phyloP scores from a whole-genome alignment of 1,140 invertebrate genomes.

The Odontomachus brunneus region DNA sequence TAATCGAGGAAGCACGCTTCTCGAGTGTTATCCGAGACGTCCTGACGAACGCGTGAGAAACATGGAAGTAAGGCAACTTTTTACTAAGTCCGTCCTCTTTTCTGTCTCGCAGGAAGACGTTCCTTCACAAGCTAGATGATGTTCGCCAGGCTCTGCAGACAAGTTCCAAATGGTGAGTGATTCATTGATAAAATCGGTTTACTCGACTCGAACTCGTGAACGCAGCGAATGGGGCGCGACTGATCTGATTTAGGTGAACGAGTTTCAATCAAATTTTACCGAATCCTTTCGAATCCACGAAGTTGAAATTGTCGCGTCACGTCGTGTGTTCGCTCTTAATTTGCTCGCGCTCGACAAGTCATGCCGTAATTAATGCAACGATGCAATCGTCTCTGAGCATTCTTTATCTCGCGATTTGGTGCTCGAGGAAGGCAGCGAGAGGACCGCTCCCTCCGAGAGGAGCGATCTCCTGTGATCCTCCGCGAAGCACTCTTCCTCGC shows the following conservation, averaged over 20 bases:
- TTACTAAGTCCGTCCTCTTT: not conserved
- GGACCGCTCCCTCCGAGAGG: no score
- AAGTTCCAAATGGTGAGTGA: slow-evolving; percentile 72
- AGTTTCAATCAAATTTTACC: not conserved
- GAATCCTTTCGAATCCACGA: no score
- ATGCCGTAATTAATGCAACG: no score
- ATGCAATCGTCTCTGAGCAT: no score
- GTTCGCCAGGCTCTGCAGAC: slow-evolving; percentile 76
- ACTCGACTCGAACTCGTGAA: not conserved
- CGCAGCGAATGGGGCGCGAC: not conserved
- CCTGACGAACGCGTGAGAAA: not conserved
- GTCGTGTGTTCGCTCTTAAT: no score
- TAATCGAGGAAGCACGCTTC: no score
- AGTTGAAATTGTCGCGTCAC: no score
- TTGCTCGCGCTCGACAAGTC: no score
- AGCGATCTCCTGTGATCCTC: not conserved
- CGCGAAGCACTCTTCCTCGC: not conserved
- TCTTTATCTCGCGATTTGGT: no score
- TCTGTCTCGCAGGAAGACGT: slow-evolving; percentile 59
- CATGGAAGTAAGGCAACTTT: not conserved
- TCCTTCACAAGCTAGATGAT: slow-evolving; percentile 65
- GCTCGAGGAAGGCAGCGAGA: no score
- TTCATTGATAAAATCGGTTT: not conserved
- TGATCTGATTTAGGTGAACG: slow-evolving; percentile 62
- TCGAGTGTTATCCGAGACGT: not conserved